phyloP scores from a whole-genome alignment of 2,797 vertebrate species.

The Sebastes cheni region DNA sequence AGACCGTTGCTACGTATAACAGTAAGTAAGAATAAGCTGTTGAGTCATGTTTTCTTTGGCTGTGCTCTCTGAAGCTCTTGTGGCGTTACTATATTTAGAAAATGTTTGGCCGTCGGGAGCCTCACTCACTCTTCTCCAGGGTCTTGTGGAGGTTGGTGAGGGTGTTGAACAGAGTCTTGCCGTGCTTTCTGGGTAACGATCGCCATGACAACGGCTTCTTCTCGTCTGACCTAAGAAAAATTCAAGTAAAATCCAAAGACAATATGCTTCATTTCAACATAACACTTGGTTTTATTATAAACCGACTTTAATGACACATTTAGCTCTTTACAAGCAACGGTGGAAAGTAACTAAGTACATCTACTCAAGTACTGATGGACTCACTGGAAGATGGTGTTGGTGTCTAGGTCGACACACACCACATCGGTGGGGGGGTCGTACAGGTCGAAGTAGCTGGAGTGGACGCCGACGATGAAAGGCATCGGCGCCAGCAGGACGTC shows the following conservation, averaged over 20 bases:
- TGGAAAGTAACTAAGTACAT: neutral
- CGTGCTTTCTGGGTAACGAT: constrained; percentile 87
- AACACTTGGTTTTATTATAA: neutral
- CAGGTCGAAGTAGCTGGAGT: constrained; percentile 97
- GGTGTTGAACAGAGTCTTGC: constrained; percentile 87
- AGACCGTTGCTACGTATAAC: too few relatives aligned
- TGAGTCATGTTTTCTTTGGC: neutral
- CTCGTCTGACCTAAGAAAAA: constrained; percentile 86
- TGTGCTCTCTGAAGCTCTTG: neutral
- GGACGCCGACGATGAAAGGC: constrained; percentile 95
- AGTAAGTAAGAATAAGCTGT: too few relatives aligned
- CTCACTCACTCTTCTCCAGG: constrained; percentile 91
- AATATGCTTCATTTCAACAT: neutral
- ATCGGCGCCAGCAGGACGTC: constrained; percentile 93
- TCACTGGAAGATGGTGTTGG: constrained; percentile 97
- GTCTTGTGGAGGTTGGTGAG: constrained; percentile 87
- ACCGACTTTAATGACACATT: neutral
- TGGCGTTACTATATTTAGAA: neutral
- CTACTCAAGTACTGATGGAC: constrained; percentile 45
- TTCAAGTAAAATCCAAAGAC: neutral
- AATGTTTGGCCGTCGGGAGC: neutral
- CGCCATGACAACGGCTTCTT: constrained; percentile 89
- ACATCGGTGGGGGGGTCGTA: constrained; percentile 91
- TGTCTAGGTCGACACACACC: constrained; percentile 93
- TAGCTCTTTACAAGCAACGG: neutral